Evolutionary conservation across 1,140 invertebrate genomes (phyloP), one percentile per base, ranked within the genome.

Genomic region (Nebria ingens): DNA sequence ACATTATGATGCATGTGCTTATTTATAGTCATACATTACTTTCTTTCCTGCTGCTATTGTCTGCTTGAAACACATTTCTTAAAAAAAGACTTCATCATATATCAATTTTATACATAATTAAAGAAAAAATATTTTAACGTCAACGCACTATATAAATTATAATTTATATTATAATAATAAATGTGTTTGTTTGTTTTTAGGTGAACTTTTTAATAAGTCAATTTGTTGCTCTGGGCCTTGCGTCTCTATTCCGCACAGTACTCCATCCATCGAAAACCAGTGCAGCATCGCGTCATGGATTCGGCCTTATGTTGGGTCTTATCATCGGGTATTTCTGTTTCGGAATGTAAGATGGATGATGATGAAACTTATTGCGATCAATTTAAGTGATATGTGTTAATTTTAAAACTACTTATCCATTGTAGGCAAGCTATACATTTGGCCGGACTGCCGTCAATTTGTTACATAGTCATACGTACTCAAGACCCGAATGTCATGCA

Each of bases 241-340:
- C 88, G 57, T 79, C 83, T 61, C 64, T 87, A 25, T 85, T 89
- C 69, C 81, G 86, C 63, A 82, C 80, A 60, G 76, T 79, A 64
- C 74, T 92, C 57, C 83, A 80, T 71, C 81, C 83, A 51, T 72
- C 70, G 2, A 73, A 74, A 57, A 82, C 82, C 53, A 79, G 81
- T 52, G 74, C 83, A 58, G 79, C 77, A 45, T 77, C 81, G 56
- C 79, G 89, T 63, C 87, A 91, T 73, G 75, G 76, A 53, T 85
- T 87, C 65, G 86, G 86, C 56, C 76, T 91, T 29, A 65, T 83
- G 49, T 73, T 87, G 67, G 90, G 90, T 51, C 73, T 92, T 62
- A 68, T 79, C 55, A 80, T 91, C 65, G 86, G 86, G 58, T 90
- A 87, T 74, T 92, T 93, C 72, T 91, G 88, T 72, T 93, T 91